Evolutionary conservation across 1,140 invertebrate genomes (phyloP).

Genomic region (Bombus difficillimus): DNA sequence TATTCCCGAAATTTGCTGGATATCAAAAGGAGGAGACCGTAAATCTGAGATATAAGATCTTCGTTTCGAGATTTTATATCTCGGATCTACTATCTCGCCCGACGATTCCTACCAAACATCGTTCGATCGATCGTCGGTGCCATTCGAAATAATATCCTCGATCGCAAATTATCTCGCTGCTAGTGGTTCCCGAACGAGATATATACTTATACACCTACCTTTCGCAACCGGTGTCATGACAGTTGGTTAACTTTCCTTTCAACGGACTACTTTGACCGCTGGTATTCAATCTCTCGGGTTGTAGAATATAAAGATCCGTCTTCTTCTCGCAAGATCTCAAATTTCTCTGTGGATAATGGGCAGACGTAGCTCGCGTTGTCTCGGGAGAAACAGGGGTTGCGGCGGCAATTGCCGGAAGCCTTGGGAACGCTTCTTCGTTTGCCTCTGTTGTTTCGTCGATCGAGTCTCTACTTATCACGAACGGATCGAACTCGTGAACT

Average conservation of each 20-base stretch:
- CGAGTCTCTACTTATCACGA: slow-evolving; percentile 56
- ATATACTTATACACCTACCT: slow-evolving; percentile 83
- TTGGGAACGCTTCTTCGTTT: slow-evolving; percentile 60
- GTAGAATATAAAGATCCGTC: slow-evolving; percentile 93
- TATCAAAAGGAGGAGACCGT: too few relatives aligned
- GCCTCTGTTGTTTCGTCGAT: slow-evolving; percentile 73
- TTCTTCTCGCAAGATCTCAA: slow-evolving; percentile 92
- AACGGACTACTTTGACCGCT: slow-evolving; percentile 89
- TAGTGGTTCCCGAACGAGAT: too few relatives aligned
- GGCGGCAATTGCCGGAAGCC: slow-evolving; percentile 67
- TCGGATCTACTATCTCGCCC: too few relatives aligned
- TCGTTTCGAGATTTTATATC: too few relatives aligned
- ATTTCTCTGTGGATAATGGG: slow-evolving; percentile 76
- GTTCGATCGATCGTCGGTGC: too few relatives aligned
- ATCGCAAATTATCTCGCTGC: too few relatives aligned
- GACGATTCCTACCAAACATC: too few relatives aligned
- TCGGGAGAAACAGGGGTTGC: slow-evolving; percentile 78
- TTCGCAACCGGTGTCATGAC: slow-evolving; percentile 94
- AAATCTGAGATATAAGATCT: too few relatives aligned
- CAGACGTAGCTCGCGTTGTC: slow-evolving; percentile 74
- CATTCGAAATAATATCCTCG: too few relatives aligned
- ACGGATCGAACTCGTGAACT: slow-evolving; percentile 22
- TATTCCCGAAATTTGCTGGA: too few relatives aligned
- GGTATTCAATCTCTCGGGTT: slow-evolving; percentile 90
- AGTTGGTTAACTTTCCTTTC: slow-evolving; percentile 95